These are phyloP conservation scores for Eilema griseolum DNA, from an alignment of 2,888 invertebrate genomes.

Conservation along the genomic window DNA sequence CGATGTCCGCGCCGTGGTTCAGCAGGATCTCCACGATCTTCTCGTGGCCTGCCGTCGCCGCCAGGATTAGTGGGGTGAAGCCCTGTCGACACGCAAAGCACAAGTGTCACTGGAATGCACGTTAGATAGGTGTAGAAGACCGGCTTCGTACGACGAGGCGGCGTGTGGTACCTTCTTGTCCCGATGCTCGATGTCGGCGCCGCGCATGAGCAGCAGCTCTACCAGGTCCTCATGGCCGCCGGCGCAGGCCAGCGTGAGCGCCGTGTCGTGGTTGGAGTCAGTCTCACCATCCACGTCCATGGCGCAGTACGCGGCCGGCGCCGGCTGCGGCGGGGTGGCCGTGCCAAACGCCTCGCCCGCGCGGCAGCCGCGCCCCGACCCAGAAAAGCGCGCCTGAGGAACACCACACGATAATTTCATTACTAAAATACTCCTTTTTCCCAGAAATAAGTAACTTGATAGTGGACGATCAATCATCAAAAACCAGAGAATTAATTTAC, in stretches of 20 bases:
- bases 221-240: slow-evolving; percentile 99
- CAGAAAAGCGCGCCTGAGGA: slow-evolving; percentile 71
- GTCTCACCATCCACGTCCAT: slow-evolving; percentile 99
- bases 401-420: slow-evolving; percentile 8
- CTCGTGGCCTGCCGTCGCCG: slow-evolving; percentile 96
- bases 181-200: slow-evolving; percentile 98
- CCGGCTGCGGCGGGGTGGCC: slow-evolving; percentile 76
- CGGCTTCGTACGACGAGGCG: too few relatives aligned
- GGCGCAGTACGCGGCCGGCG: slow-evolving; percentile 88
- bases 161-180: slow-evolving; percentile 92
- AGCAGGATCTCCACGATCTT: slow-evolving; percentile 96
- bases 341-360: slow-evolving; percentile 60
- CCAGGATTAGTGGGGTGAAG: slow-evolving; percentile 98
- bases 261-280: slow-evolving; percentile 99
- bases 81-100: slow-evolving; percentile 80
- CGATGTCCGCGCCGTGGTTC: slow-evolving; percentile 98
- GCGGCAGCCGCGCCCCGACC: slow-evolving; percentile 58
- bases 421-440: neutral
- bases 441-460: neutral
- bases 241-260: slow-evolving; percentile 98
- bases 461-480: too few relatives aligned
- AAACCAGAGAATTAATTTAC: too few relatives aligned
- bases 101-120: too few relatives aligned
- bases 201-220: slow-evolving; percentile 95
- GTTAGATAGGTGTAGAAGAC: too few relatives aligned